Percentiles rank a stretch among this genome's conserved stretches.
Evolutionary conservation across 1,140 invertebrate genomes (phyloP).

Genomic region (Sitophilus oryzae): DNA sequence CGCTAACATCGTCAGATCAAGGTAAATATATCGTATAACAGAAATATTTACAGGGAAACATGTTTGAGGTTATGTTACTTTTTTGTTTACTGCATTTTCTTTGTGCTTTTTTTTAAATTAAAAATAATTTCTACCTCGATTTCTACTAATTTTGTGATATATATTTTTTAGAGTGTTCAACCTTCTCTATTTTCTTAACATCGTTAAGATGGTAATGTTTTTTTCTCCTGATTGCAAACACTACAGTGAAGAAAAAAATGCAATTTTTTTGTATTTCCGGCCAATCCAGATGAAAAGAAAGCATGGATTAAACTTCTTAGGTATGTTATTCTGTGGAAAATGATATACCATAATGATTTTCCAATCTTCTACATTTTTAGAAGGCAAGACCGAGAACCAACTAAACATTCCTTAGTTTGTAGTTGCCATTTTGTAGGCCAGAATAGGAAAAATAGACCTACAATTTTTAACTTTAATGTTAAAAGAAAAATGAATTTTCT

Average conservation of each 20-base stretch:
- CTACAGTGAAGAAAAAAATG: slow-evolving; percentile 8
- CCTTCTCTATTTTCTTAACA: no score
- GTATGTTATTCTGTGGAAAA: slow-evolving; percentile 1
- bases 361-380: slow-evolving; percentile 8
- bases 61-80: no score
- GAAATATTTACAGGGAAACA: no score
- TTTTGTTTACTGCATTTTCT: no score
- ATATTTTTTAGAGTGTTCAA: no score
- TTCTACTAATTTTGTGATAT: no score
- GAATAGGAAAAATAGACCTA: slow-evolving; percentile 10
- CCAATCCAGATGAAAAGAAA: background rate
- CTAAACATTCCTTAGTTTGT: slow-evolving; percentile 1
- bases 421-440: slow-evolving; percentile 12
- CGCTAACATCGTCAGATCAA: no score
- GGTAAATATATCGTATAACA: no score
- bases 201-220: slow-evolving; percentile 21
- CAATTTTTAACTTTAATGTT: slow-evolving; percentile 15
- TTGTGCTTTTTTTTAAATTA: no score
- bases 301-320: slow-evolving; percentile 4
- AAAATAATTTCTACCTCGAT: no score
- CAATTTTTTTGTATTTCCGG: slow-evolving; percentile 7
- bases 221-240: slow-evolving; percentile 14
- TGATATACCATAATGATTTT: slow-evolving; percentile 6
- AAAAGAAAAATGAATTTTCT: slow-evolving; percentile 3
- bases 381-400: slow-evolving; percentile 10